Base-by-base conservation (phyloP, 2,888 invertebrate genomes). In the Heliconius erato region DNA sequence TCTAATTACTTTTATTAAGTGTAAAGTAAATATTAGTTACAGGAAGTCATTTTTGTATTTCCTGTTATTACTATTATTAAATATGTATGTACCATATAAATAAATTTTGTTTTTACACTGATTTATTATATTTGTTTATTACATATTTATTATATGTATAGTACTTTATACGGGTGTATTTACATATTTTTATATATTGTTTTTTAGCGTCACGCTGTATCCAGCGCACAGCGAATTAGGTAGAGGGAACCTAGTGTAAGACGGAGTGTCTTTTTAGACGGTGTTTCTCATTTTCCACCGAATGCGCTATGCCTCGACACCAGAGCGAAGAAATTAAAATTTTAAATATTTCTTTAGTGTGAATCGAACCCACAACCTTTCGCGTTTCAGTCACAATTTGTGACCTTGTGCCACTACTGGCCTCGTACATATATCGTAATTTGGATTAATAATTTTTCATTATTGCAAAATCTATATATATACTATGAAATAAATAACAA, bases 1-100 rank as follows among this genome's bases (percentile, higher is more conserved):
- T 71, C 40, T 71, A 71, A 71, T 71, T 71, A 71, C 40, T 71
- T 71, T 71, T 71, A 71, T 71, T 71, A 40, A 12, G 69, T 71
- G 69, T 40, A 23, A 40, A 71, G 32, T 40, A 71, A 71, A 71
- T 71, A 71, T 71, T 40, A 71, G 40, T 23, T 40, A 23, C 35
- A 35, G 71, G 71, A 71, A 71, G 40, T 71, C 11, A n/a, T 12
- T 12, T n/a, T 40, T 12, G 40, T 23, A 40, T 71, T 71, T 71
- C 71, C 71, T 67, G 65, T 67, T 65, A 67, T 67, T 28, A 67
- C 3, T n/a, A 63, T 65, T 65, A 28, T 26, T 26, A 65, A 26
- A 65, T 26, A 12, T 9, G 26, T 59, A 59, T 59, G 59, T 59
- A 59, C 9, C 65, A 65, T 32, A 68, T 68, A 32, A 28, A 7